phyloP scores from a whole-genome alignment of 2,797 vertebrate genomes.

The Xiphorhynchus erythropygius region DNA sequence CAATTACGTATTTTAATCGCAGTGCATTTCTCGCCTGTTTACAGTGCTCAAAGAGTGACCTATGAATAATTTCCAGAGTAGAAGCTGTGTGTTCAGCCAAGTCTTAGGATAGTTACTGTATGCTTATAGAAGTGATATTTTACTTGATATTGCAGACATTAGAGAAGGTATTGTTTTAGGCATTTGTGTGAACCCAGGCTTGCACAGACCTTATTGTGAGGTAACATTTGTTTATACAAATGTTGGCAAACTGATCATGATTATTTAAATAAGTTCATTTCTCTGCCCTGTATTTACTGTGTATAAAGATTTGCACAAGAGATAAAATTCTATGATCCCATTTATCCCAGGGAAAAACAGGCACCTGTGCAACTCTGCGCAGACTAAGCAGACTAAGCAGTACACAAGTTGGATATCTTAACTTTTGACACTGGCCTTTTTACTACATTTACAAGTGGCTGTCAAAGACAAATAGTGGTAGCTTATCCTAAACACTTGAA shows the following conservation, averaged over 20 bases:
- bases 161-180: background rate
- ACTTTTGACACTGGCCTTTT: background rate
- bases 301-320: background rate
- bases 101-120: background rate
- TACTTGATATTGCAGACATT: background rate
- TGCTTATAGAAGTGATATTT: background rate
- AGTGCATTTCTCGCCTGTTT: background rate
- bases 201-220: background rate
- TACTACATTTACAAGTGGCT: background rate
- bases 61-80: background rate
- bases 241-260: accelerated
- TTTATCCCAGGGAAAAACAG: background rate
- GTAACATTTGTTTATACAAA: background rate
- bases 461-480: background rate
- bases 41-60: background rate
- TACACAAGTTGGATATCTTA: background rate
- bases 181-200: background rate
- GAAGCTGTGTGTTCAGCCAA: background rate
- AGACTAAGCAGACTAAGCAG: background rate
- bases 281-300: background rate
- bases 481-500: background rate
- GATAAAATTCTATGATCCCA: background rate
- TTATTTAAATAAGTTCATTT: background rate
- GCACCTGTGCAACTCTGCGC: background rate
- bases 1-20: background rate